Base-by-base conservation (phyloP, 2,888 invertebrate species). In the Ecliptopera silaceata region DNA sequence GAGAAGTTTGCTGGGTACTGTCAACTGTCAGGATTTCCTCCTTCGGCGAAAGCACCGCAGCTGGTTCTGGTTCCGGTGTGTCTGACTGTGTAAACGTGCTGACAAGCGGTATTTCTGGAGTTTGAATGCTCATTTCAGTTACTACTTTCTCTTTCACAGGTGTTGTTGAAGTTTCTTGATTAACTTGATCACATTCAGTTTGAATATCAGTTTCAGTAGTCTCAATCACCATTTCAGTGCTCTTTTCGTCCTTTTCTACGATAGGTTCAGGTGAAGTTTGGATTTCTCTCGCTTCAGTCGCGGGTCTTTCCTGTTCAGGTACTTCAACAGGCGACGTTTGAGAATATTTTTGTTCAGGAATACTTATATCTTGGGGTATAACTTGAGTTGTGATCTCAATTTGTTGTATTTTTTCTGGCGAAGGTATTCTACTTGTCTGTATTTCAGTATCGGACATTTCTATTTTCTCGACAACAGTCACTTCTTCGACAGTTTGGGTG, bases 341-440 rank as follows among this genome's bases (percentile, higher is more conserved):
- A 39, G 91, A 89, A 64, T 86, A 92, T 55, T 86, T 92, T 65
- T 92, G 92, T 67, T 83, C 87, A 3, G 86, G 84, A 54, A 66
- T 64, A 18, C 55, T 64, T 32, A 87, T 85, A 51, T 90, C 88
- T 44, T 84, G 80, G 13, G 86, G 78, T 51, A 86, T 71, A n/a
- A 93, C 92, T 75, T 93, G 93, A 34, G 92, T 92, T 29, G 87
- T 89, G 2, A 92, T 92, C 80, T 94, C 94, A 22, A 86, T 79
- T 42, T 90, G 84, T 15, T 77, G 64, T 1, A 83, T 66, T 61
- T 79, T 74, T 55, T 82, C 82, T 5, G 89, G 89, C 44, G 84
- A 81, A 68, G 77, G 81, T 15, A 79, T 67, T 56, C 86, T 78
- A 65, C 86, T 88, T 0, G 92, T 89, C 71, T 90, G 91, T 20